Base-by-base conservation (phyloP, 2,888 invertebrate species). In the Andricus curvator region DNA sequence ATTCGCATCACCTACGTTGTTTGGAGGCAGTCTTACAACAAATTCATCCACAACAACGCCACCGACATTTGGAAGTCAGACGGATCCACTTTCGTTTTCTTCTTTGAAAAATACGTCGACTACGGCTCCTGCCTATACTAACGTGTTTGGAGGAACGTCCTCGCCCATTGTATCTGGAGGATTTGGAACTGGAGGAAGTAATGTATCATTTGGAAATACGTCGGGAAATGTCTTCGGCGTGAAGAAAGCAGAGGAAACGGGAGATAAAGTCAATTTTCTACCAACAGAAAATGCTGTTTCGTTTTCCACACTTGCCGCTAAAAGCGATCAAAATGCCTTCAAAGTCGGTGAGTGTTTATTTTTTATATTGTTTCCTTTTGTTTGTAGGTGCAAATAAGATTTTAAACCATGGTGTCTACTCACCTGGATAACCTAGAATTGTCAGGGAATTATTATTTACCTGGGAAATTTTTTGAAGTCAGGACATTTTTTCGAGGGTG, bases 261-360 rank as follows among this genome's bases (percentile, higher is more conserved):
- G 76, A 0, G 86, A 86, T 29, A 84, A 86, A 41, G 83, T 88
- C 6, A 85, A 65, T 67, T 92, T 92, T 67, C 82, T 91, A 0
- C 85, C 89, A 0, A 65, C 86, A 0, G 88, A 88, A 11, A 87
- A 88, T 70, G 79, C 84, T 11, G 48, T 89, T 6, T 88, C 90
- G 0, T 93, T 93, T 78, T 89, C 88, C 17, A 80, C 87, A 0
- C 81, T 92, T 1, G 92, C 90, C 17, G 88, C 89, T 0, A 84
- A 88, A n/a, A 83, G 79, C 0, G 79, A 86, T 8, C 83, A 86
- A 22, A 85, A 85, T 70, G 84, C 85, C 1, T 92, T 92, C 62
- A 88, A 89, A 78, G 85, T 51, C 83, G 91, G 91, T 91, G 82
- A 78, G 25, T 68, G 22, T 56, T 15, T 29, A 20, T 60, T 67